Percentiles rank a stretch among this genome's conserved stretches.
phyloP scores from a whole-genome alignment of 37 sponge, comb jelly and placozoan genomes.

The Spongia lamella region DNA sequence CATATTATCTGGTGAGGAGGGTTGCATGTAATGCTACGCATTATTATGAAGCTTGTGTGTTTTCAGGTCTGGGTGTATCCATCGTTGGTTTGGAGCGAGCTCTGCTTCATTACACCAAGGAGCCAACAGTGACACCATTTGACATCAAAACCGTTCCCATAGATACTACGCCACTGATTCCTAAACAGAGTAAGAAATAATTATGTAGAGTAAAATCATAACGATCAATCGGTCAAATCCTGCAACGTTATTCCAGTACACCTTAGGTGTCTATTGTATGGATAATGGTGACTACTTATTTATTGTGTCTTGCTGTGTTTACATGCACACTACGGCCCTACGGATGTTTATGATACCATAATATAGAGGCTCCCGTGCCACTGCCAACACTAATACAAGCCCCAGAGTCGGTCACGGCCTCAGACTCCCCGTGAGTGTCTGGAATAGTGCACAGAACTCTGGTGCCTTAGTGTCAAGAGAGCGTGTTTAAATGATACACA shows the following conservation, averaged over 20 bases:
- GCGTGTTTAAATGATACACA: too few species aligned
- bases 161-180: conserved; percentile 58
- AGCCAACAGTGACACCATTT: conserved; percentile 80
- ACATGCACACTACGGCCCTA: too few species aligned
- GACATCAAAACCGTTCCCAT: conserved; percentile 93
- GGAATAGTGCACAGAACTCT: too few species aligned
- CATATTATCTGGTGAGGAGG: conserved; percentile 73
- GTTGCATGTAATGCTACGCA: neutral
- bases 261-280: neutral
- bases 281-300: too few species aligned
- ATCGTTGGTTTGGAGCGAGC: conserved; percentile 91
- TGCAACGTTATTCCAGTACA: neutral
- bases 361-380: too few species aligned
- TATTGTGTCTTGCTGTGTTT: neutral
- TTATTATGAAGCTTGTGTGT: neutral
- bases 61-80: conserved; percentile 82
- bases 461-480: too few species aligned
- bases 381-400: too few species aligned
- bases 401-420: too few species aligned
- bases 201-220: neutral
- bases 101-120: conserved; percentile 80
- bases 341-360: too few species aligned
- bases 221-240: neutral
- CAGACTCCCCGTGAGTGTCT: too few species aligned
- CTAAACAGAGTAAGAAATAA: conserved; percentile 51